A percentile compares a stretch with the other conserved stretches of the same genome.
Conservation (phyloP, 2,797 vertebrate genomes). For the Micrastur ruficollis region DNA sequence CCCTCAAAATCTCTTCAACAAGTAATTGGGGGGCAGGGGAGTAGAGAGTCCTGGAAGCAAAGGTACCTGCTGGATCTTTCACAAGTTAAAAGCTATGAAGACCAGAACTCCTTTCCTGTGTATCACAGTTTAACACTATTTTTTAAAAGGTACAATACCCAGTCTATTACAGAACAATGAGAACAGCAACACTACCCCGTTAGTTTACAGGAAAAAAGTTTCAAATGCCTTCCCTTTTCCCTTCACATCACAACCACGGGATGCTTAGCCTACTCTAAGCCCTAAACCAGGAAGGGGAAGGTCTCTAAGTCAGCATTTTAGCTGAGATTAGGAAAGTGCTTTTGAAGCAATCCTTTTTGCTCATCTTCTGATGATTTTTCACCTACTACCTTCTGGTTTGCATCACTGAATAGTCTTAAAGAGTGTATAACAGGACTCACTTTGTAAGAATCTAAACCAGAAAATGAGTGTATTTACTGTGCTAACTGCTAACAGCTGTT, state of each 20-base stretch:
- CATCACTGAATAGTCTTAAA: background rate
- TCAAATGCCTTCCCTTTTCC: background rate
- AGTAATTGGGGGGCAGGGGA: accelerated
- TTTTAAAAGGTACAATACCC: background rate
- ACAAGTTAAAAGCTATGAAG: background rate
- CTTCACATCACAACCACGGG: accelerated
- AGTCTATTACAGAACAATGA: background rate
- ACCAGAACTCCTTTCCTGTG: background rate
- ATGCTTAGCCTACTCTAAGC: background rate
- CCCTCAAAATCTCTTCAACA: background rate
- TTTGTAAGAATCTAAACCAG: background rate
- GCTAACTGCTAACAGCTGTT: background rate
- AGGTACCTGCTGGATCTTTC: background rate
- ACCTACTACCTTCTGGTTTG: background rate
- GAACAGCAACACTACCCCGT: background rate
- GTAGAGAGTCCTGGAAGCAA: background rate
- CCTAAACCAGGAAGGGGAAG: background rate
- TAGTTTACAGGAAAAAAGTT: background rate
- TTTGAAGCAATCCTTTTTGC: background rate
- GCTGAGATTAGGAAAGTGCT: background rate
- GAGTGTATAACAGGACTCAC: background rate
- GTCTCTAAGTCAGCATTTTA: background rate
- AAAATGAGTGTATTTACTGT: background rate
- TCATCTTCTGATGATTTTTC: background rate
- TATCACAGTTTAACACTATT: background rate